Conservation (phyloP, 2,888 invertebrate species). For the Anoplius nigerrimus region DNA sequence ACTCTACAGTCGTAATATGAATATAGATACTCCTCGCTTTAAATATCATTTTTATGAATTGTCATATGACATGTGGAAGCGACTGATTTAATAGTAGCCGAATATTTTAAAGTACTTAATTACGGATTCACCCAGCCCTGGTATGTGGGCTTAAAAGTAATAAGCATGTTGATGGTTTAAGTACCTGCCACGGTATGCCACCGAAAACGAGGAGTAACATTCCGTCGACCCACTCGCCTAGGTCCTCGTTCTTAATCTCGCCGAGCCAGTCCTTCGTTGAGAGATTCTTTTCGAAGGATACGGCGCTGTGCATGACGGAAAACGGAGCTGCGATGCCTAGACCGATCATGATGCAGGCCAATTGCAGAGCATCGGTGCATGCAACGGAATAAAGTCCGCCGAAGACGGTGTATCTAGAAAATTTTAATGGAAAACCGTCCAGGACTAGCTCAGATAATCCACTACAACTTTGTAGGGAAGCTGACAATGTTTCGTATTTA, state of each 20-base stretch:
- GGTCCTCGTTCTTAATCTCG: slow-evolving; percentile 73
- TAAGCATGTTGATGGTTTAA: slow-evolving; percentile 3
- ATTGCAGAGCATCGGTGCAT: slow-evolving; percentile 83
- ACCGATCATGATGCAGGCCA: slow-evolving; percentile 81
- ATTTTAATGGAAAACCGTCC: too few relatives aligned
- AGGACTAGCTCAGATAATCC: too few relatives aligned
- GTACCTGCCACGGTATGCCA: slow-evolving; percentile 83
- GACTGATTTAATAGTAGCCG: too few relatives aligned
- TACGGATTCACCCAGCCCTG: not conserved
- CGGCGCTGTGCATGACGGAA: slow-evolving; percentile 78
- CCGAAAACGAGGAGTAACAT: slow-evolving; percentile 80
- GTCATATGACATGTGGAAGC: too few relatives aligned
- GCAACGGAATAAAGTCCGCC: slow-evolving; percentile 84
- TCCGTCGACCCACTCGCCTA: slow-evolving; percentile 78
- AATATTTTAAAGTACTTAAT: not conserved
- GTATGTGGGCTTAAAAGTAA: not conserved
- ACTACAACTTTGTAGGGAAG: too few relatives aligned
- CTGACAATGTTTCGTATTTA: too few relatives aligned
- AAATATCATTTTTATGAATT: too few relatives aligned
- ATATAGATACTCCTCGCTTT: too few relatives aligned
- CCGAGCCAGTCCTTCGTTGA: slow-evolving; percentile 78
- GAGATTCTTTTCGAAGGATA: slow-evolving; percentile 69
- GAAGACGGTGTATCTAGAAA: slow-evolving; percentile 79
- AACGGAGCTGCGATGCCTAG: slow-evolving; percentile 82
- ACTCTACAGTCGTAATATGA: too few relatives aligned